Conservation (phyloP, 2,888 invertebrate species). For the Cremastobaeus sp. region DNA sequence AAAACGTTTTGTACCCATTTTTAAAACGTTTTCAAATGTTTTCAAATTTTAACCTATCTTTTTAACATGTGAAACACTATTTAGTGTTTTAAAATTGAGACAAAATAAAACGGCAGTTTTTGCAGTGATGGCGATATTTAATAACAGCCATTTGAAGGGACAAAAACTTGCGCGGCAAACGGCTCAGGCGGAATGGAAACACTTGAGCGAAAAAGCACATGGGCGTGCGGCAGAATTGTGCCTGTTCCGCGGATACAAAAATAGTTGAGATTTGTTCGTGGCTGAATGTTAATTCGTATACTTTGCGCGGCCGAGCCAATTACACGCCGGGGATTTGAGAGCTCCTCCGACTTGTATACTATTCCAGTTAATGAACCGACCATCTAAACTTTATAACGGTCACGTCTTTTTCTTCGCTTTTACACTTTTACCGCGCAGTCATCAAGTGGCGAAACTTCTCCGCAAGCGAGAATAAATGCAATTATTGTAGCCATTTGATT, state of each 20-base stretch:
- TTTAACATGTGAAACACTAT: no score
- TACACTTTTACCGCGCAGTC: conserved; percentile 66
- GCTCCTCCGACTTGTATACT: conserved; percentile 65
- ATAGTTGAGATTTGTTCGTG: conserved; percentile 40
- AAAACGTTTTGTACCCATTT: no score
- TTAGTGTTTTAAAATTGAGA: no score
- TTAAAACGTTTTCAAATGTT: no score
- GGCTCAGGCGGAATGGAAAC: no score
- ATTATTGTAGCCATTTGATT: conserved; percentile 68
- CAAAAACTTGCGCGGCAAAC: no score
- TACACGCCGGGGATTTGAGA: conserved; percentile 70
- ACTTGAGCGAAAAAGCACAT: no score
- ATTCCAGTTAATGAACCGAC: conserved; percentile 71
- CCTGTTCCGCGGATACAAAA: conserved; percentile 11
- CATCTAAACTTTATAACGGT: conserved; percentile 68
- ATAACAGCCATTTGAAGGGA: no score
- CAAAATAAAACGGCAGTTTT: no score
- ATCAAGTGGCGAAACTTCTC: conserved; percentile 68
- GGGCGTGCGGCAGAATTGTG: no score
- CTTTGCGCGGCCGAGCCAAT: conserved; percentile 69
- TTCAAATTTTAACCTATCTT: no score
- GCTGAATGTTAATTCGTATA: conserved; percentile 67
- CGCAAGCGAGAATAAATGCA: conserved; percentile 64
- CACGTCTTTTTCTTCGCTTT: conserved; percentile 57
- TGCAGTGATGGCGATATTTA: no score